A percentile compares a stretch with the other conserved stretches of the same genome.
These are phyloP conservation scores for Acanthiza pusilla DNA, from an alignment of 2,797 vertebrate genomes.

Conservation along the genomic window DNA sequence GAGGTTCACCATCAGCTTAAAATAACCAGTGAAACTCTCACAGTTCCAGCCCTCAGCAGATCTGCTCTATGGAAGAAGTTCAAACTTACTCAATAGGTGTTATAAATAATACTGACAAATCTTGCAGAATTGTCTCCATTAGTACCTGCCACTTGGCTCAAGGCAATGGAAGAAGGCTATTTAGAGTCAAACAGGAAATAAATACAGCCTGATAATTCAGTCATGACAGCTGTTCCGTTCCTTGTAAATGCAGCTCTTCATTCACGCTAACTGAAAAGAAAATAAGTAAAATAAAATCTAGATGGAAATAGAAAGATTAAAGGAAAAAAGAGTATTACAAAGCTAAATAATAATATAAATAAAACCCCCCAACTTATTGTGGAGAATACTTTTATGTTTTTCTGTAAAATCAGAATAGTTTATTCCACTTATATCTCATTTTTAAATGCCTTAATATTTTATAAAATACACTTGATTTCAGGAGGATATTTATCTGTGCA, in stretches of 20 bases:
- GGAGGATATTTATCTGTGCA: neutral
- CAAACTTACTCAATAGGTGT: neutral
- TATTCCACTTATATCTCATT: neutral
- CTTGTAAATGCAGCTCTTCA: neutral
- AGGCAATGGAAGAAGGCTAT: slow-evolving; percentile 41
- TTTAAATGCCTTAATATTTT: neutral
- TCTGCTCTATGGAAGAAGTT: neutral
- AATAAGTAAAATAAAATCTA: neutral
- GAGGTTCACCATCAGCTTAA: neutral
- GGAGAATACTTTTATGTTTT: neutral
- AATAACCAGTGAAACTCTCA: neutral
- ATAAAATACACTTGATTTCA: neutral
- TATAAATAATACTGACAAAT: slow-evolving; percentile 32
- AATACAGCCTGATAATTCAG: slow-evolving; percentile 17
- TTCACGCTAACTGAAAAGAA: neutral
- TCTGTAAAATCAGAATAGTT: neutral
- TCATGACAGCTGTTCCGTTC: neutral
- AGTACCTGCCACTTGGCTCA: slow-evolving; percentile 40
- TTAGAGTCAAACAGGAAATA: slow-evolving; percentile 45
- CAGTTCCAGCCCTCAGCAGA: neutral
- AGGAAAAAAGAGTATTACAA: neutral
- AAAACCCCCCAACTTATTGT: neutral
- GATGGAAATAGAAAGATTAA: neutral
- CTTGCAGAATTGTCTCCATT: neutral
- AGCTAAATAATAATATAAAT: neutral